phyloP scores from a whole-genome alignment of 2,113 vertebrate species.

The Riparia riparia region DNA sequence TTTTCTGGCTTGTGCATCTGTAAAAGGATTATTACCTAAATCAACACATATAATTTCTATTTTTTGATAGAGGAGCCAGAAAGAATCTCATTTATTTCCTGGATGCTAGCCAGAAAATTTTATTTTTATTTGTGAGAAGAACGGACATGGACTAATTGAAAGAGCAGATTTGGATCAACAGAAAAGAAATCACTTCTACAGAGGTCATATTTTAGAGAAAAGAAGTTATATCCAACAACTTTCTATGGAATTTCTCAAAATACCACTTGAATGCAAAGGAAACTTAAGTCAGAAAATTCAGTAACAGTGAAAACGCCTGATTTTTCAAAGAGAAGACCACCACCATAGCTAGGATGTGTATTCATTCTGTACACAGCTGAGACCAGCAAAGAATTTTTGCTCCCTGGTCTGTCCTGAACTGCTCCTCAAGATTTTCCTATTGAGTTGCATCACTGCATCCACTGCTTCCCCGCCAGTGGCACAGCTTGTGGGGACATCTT shows the following conservation, averaged over 20 bases:
- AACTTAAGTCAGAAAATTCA: neutral
- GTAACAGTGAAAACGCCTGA: neutral
- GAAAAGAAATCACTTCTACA: neutral
- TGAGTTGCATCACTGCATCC: neutral
- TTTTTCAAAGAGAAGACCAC: neutral
- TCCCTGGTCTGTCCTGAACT: neutral
- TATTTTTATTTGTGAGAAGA: neutral
- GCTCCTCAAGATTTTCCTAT: neutral
- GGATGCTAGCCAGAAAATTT: neutral
- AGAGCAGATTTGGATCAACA: neutral
- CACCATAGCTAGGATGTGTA: neutral
- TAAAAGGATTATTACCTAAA: slow-evolving; percentile 33
- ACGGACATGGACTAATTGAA: neutral
- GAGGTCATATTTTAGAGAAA: neutral
- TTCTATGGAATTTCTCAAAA: neutral
- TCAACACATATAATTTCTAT: neutral
- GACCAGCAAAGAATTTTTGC: neutral
- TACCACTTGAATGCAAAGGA: neutral
- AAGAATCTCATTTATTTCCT: neutral
- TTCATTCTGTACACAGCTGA: neutral
- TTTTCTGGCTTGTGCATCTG: slow-evolving; percentile 24
- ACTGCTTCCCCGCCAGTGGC: neutral
- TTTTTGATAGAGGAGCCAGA: neutral
- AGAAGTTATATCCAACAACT: neutral
- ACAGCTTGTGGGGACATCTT: neutral